A percentile compares a stretch with the other conserved stretches of the same genome.
Conservation (phyloP, 2,797 vertebrate genomes). For the Limosa lapponica region DNA sequence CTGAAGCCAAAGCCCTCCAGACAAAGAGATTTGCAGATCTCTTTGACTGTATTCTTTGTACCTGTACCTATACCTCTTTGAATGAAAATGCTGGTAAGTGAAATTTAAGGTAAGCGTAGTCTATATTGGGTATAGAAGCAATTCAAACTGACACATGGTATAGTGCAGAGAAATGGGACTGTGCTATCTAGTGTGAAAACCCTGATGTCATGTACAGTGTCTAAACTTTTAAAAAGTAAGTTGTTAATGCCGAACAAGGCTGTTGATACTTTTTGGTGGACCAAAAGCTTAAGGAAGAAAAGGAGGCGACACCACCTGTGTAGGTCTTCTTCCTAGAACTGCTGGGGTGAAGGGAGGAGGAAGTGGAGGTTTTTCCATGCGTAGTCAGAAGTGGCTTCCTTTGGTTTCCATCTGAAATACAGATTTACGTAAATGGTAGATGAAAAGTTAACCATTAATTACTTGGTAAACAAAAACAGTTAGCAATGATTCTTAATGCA, state of each 20-base stretch:
- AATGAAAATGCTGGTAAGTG: neutral
- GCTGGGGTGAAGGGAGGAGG: neutral
- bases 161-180: neutral
- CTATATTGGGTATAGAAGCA: neutral
- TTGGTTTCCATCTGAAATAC: neutral
- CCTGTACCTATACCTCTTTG: neutral
- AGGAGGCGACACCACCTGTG: fast-evolving
- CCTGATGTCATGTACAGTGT: fast-evolving
- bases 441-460: neutral
- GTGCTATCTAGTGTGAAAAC: fast-evolving
- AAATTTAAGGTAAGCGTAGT: neutral
- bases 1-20: neutral
- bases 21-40: neutral
- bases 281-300: neutral
- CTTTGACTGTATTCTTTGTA: neutral
- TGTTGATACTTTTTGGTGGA: neutral
- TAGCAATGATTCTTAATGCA: neutral
- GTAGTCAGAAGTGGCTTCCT: neutral
- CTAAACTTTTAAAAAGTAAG: neutral
- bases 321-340: neutral
- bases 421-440: neutral
- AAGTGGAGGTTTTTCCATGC: neutral
- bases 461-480: neutral
- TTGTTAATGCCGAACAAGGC: neutral
- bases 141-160: neutral